Base-by-base conservation (phyloP, 2,797 vertebrate genomes). In the Cryptoprocta ferox region DNA sequence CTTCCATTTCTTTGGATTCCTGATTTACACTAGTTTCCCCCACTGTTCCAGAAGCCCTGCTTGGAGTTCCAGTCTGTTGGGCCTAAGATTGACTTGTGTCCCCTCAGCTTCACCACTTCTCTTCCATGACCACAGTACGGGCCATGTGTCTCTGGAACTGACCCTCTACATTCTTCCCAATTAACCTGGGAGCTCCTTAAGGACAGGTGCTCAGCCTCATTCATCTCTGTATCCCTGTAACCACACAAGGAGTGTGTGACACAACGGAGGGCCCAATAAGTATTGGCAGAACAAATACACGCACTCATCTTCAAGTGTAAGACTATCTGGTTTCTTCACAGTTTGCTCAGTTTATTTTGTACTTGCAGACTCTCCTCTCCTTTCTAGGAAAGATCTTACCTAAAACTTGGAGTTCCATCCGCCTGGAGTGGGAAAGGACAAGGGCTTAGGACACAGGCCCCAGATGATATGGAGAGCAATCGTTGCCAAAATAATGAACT, bases 401-500 rank as follows among this genome's bases (percentile, higher is more conserved):
- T 65, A 56, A 76, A 95, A 95, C 35, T 88, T 89, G 68, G 39
- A 78, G 82, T 83, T 78, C 50, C 37, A 80, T 86, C 83, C 79
- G 30, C 45, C 30, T 39, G 16, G 32, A 96, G n/a, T 78, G 8
- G 37, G 13, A 39, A 89, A 81, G 35, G 73, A 76, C 53, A 68
- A 81, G 45, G 71, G 65, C 35, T 88, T 80, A 16, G 50, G 42
- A 82, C 21, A 59, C 21, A 59, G 19, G 56, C 56, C 56, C 8
- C 8, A 19, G 19, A 18, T 56, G 56, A 59, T 19, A 59, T 24
- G 56, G 56, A 59, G 86, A 84, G 26, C 59, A 90, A 61, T 84
- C 87, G 97, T 94, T 87, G 81, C 45, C 85, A 66, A 93, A 92
- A 79, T 80, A 96, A 94, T 81, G 50, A 83, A 76, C n/a, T 65